Percentiles rank a stretch among this genome's conserved stretches.
phyloP scores from a whole-genome alignment of 1,140 invertebrate genomes.

The Zaprionus ornatus region DNA sequence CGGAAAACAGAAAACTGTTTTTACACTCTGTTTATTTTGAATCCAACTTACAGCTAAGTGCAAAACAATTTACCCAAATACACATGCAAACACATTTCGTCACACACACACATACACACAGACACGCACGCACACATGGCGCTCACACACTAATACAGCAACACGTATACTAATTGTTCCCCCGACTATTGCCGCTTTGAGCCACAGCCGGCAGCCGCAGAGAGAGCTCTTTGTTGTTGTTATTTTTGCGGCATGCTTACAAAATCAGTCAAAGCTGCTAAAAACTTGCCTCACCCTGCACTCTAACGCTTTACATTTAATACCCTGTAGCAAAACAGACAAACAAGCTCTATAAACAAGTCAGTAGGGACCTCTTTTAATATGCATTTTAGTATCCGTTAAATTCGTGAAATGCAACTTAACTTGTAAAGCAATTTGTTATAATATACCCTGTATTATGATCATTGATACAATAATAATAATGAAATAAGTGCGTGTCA shows the following conservation, averaged over 20 bases:
- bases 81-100: constrained; percentile 35
- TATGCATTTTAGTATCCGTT: no score
- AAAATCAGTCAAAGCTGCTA: constrained; percentile 68
- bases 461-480: neutral
- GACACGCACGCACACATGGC: neutral
- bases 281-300: constrained; percentile 43
- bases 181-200: constrained; percentile 39
- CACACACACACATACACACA: constrained; percentile 22
- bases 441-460: neutral
- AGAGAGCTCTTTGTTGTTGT: constrained; percentile 20
- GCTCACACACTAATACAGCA: constrained; percentile 18
- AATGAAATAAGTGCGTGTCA: neutral
- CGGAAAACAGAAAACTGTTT: constrained; percentile 51
- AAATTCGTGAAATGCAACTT: no score
- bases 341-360: neutral
- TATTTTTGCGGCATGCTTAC: constrained; percentile 41
- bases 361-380: no score
- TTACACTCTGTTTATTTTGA: constrained; percentile 72
- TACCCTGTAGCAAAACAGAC: constrained; percentile 33
- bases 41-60: constrained; percentile 78
- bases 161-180: constrained; percentile 66
- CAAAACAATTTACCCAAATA: constrained; percentile 81
- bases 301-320: constrained; percentile 44
- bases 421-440: no score
- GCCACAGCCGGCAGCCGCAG: neutral